phyloP scores from a whole-genome alignment of 2,113 vertebrate genomes.

The Chamaetylas fuelleborni region DNA sequence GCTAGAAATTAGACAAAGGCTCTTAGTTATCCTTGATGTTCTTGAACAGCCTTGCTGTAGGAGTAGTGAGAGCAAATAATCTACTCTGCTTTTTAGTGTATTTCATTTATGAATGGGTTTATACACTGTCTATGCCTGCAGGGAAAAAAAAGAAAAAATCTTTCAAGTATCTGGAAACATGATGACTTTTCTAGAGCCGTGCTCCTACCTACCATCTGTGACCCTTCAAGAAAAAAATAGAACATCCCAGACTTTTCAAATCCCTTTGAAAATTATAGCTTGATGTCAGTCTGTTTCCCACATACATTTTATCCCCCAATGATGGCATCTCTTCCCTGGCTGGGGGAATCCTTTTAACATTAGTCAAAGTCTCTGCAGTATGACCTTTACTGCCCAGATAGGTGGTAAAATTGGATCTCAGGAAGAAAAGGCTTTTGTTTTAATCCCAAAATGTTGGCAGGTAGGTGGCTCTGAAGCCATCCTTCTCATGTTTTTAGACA shows the following conservation, averaged over 20 bases:
- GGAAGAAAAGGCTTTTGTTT: neutral
- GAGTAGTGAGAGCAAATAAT: slow-evolving; percentile 34
- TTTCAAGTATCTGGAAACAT: neutral
- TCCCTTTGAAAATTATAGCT: neutral
- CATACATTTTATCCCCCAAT: neutral
- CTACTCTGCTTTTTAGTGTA: neutral
- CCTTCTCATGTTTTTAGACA: neutral
- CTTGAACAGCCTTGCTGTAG: slow-evolving; percentile 37
- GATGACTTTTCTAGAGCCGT: fast-evolving
- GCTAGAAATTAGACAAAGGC: slow-evolving; percentile 37
- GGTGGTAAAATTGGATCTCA: neutral
- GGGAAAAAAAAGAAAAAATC: neutral
- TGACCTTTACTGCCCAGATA: neutral
- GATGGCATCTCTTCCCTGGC: neutral
- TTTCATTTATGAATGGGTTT: slow-evolving; percentile 48
- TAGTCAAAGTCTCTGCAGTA: neutral
- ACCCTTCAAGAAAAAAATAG: neutral
- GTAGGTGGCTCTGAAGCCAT: neutral
- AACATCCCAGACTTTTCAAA: neutral
- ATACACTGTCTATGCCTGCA: neutral
- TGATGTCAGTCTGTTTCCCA: neutral
- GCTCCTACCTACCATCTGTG: neutral
- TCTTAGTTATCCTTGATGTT: neutral
- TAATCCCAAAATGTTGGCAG: neutral
- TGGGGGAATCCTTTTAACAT: neutral